Conservation (phyloP, 2,113 vertebrate species). For the Sceloporus undulatus region DNA sequence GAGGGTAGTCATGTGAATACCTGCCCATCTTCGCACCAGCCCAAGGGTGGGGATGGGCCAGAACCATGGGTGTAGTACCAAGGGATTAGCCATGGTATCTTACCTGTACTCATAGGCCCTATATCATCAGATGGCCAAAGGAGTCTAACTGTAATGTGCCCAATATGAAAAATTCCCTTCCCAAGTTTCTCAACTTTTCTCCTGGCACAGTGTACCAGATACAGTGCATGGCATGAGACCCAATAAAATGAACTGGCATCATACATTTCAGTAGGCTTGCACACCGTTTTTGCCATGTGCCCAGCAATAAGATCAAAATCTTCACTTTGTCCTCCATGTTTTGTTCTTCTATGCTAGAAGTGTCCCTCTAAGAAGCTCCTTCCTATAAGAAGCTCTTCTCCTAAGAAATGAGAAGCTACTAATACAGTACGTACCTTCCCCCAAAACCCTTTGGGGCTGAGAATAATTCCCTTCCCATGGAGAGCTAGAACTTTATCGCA, state of each 20-base stretch:
- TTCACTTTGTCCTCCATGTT: not conserved
- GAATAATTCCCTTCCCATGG: not conserved
- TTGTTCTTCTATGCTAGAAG: not conserved
- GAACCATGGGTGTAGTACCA: too few species aligned
- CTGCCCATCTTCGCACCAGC: too few species aligned
- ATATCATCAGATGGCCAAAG: too few species aligned
- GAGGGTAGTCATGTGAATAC: too few species aligned
- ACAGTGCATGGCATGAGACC: not conserved
- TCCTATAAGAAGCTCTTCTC: not conserved
- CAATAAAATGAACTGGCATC: not conserved
- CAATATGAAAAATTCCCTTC: not conserved
- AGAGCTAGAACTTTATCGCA: not conserved
- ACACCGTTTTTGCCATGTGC: not conserved
- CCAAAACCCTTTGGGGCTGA: not conserved
- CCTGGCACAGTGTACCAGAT: not conserved
- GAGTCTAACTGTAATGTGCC: not conserved
- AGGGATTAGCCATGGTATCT: too few species aligned
- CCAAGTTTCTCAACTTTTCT: not conserved
- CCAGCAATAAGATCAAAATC: not conserved
- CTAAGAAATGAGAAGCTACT: not conserved
- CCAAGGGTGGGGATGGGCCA: too few species aligned
- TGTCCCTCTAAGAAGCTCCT: too few species aligned
- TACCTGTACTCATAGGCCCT: too few species aligned
- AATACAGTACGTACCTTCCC: not conserved
- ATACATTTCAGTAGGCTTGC: not conserved